A percentile compares a stretch with the other conserved stretches of the same genome.
phyloP scores from a whole-genome alignment of 2,113 vertebrate species.

The Nematolebias whitei region DNA sequence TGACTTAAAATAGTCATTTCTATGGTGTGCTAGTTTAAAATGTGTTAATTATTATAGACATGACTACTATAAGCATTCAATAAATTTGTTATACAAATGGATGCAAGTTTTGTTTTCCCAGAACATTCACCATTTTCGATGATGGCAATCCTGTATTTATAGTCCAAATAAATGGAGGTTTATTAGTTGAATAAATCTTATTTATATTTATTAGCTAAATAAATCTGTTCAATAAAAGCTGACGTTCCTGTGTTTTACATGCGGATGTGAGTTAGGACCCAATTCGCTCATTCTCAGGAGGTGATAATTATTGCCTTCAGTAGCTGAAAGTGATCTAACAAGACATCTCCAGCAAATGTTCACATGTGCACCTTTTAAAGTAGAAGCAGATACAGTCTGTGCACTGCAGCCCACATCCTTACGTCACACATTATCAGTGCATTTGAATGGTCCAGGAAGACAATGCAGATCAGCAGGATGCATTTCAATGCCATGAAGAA shows the following conservation, averaged over 20 bases:
- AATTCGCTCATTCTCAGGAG: not conserved
- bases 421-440: not conserved
- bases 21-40: not conserved
- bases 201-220: too few species aligned
- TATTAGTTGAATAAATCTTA: not conserved
- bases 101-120: not conserved
- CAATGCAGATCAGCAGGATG: not conserved
- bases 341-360: not conserved
- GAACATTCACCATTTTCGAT: not conserved
- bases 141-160: not conserved
- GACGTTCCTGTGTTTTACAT: not conserved
- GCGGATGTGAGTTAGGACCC: not conserved
- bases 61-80: not conserved
- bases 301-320: not conserved
- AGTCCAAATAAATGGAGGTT: not conserved
- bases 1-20: not conserved
- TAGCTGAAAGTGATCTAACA: not conserved
- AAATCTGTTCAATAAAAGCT: not conserved
- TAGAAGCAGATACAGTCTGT: slow-evolving; percentile 4
- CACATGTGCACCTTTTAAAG: not conserved
- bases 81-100: not conserved
- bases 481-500: not conserved
- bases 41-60: not conserved
- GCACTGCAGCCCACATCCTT: not conserved
- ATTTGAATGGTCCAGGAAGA: not conserved